phyloP scores from a whole-genome alignment of 2,113 vertebrate genomes.

The Zapus hudsonius region DNA sequence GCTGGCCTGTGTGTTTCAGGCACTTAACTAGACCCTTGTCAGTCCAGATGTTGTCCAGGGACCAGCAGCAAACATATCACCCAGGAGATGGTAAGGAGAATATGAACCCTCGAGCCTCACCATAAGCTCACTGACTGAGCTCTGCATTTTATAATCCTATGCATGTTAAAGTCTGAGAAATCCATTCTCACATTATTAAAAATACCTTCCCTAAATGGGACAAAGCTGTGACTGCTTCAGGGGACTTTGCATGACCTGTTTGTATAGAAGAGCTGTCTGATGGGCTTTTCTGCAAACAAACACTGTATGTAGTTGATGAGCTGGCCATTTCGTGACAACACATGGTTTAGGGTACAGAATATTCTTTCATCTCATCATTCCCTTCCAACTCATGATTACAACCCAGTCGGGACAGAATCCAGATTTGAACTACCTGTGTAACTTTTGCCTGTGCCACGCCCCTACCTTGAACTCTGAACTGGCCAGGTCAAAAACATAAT shows the following conservation, averaged over 20 bases:
- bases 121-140: neutral
- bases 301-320: neutral
- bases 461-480: neutral
- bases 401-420: neutral
- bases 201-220: neutral
- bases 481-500: neutral
- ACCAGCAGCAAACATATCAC: neutral
- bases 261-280: neutral
- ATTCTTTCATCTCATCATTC: neutral
- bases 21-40: neutral
- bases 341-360: neutral
- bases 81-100: neutral
- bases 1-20: neutral
- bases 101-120: neutral
- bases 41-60: neutral
- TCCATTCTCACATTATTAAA: neutral
- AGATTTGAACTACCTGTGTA: neutral
- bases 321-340: neutral
- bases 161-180: neutral
- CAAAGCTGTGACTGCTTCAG: neutral
- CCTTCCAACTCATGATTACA: neutral
- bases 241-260: neutral
- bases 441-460: neutral
- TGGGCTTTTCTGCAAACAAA: neutral
- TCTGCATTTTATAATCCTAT: neutral